phyloP scores from a whole-genome alignment of 2,797 vertebrate species.

The Malacoctenus gilli region DNA sequence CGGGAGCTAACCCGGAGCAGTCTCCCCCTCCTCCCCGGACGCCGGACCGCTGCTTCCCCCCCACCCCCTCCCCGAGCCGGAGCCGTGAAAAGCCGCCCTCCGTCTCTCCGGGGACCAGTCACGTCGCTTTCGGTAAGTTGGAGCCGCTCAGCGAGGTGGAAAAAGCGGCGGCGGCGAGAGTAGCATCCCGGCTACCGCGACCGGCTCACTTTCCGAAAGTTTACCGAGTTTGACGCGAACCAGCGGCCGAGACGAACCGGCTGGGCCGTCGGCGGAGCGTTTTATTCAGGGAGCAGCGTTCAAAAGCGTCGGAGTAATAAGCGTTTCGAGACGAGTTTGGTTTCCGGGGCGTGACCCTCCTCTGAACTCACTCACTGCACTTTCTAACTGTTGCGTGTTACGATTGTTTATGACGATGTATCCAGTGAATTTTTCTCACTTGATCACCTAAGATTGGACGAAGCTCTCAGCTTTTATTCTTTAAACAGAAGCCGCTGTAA shows the following conservation, averaged over 20 bases:
- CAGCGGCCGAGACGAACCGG: too few relatives aligned
- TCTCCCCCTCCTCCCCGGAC: neutral
- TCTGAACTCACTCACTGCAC: constrained; percentile 51
- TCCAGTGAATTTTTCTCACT: too few relatives aligned
- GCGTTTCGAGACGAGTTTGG: constrained; percentile 30
- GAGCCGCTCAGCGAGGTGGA: constrained; percentile 23
- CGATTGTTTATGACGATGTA: too few relatives aligned
- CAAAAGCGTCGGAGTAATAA: constrained; percentile 11
- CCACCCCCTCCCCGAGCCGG: too few relatives aligned
- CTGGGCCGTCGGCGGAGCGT: too few relatives aligned
- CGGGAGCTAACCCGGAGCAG: neutral
- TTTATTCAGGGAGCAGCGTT: too few relatives aligned
- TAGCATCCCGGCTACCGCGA: constrained; percentile 54
- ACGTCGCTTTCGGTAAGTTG: constrained; percentile 68
- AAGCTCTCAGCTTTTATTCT: too few relatives aligned
- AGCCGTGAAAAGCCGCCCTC: neutral
- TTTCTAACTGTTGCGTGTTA: neutral
- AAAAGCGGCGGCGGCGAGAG: constrained; percentile 28
- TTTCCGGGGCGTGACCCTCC: constrained; percentile 78
- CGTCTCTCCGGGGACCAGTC: constrained; percentile 7
- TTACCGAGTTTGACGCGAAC: neutral
- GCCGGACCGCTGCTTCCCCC: too few relatives aligned
- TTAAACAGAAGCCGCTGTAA: too few relatives aligned
- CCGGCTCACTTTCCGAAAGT: constrained; percentile 14
- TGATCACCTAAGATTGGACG: too few relatives aligned